Evolutionary conservation across 2,797 vertebrate genomes (phyloP), one percentile per base, ranked within the genome.

Genomic region (Diceros bicornis): DNA sequence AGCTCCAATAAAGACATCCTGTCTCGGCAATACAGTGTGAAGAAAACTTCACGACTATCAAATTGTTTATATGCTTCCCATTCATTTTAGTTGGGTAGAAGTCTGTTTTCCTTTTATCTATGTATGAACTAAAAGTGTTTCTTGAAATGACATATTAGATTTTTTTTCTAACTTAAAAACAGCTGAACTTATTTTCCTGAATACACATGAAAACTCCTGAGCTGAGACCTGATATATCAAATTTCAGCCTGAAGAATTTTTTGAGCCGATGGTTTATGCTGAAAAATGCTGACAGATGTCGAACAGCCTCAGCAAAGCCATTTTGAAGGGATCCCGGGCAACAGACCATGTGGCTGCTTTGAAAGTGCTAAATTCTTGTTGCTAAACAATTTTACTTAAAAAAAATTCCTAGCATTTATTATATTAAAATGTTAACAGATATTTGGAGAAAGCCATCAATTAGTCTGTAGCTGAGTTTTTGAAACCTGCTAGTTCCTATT

Each of bases 221-320:
- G 91, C 75, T 81, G 62, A 97, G 96, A 97, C 93, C 90, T 94
- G 95, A 34, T 34, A 64, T 94, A 97, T 97, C 96, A 87, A 84
- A 79, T 98, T 98, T 93, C 98, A 97, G 95, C 83, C 92, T 94
- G 90, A 91, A 97, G 96, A 97, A 94, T 97, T 95, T 97, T 95
- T 79, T 78, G 95, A 96, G 96, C 95, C 0, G 50, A 97, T 77
- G 97, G 94, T 97, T 97, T 97, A 94, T 79, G 66, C 96, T 96
- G 62, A 96, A 97, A 52, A 98, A 97, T 44, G 96, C 96, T 98
- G 97, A 98, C 97, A 97, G 97, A 98, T 96, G 97, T 83, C n/a
- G 34, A 84, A 95, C 94, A 97, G 97, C 90, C 90, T 94, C 61
- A n/a, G 25, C 86, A 93, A 94, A 92, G 74, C 29, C 16, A 89